Evolutionary conservation across 2,888 invertebrate genomes (phyloP), one percentile per base, ranked within the genome.

Genomic region (Operophtera brumata): DNA sequence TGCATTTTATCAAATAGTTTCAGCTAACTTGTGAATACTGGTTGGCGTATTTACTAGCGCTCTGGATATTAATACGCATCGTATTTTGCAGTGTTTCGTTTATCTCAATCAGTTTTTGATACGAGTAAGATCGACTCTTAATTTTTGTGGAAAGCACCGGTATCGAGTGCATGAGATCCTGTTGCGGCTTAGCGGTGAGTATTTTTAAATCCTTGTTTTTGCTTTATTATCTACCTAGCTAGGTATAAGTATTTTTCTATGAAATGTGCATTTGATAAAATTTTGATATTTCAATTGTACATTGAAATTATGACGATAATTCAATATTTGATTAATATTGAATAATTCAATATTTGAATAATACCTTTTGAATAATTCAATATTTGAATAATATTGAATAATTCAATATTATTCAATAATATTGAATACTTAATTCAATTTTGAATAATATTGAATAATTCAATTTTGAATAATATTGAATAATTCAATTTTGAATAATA

Each of bases 141-240:
- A 77, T 70, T 82, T 86, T 86, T 78, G 85, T 86, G 84, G 77
- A 85, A 85, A 86, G 78, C 77, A 79, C 75, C 75, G 71, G 73
- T 73, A 73, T 72, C 71, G 76, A 77, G 83, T 84, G 84, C 77
- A 80, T 74, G 74, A 69, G 78, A 82, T 87, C 86, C 87, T 85
- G 86, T 85, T 86, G 84, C 84, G 85, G 78, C 81, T 86, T 78
- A 81, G 79, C 80, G 84, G 88, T 88, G 71, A 85, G 87, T 83
- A 75, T 77, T 75, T 79, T 79, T 75, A 69, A 70, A 67, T 46
- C 11, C 28, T 40, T 44, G 10, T 10, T 43, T 32, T 32, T 43
- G n/a, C n/a, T n/a, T n/a, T n/a, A n/a, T n/a, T n/a, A n/a, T n/a
- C n/a, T n/a, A n/a, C n/a, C n/a, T n/a, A n/a, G n/a, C n/a, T n/a